Conservation (phyloP, 2,113 vertebrate species). For the Grus americana region DNA sequence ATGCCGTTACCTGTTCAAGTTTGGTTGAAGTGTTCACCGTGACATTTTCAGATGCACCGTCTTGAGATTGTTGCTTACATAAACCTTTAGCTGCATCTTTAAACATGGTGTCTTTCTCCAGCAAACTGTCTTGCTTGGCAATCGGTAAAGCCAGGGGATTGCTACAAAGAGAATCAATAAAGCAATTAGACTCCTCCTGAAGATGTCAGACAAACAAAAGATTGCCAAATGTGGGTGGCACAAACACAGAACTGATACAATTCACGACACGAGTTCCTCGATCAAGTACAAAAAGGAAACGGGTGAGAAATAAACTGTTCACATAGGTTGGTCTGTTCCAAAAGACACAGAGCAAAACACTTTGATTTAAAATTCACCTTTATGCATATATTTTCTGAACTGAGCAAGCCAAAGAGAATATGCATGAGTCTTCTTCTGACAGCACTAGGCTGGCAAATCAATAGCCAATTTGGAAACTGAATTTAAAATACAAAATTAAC, state of each 20-base stretch:
- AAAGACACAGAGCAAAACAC: not conserved
- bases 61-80: slow-evolving; percentile 80
- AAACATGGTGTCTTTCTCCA: slow-evolving; percentile 95
- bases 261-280: not conserved
- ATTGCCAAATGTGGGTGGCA: not conserved
- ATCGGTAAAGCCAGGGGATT: slow-evolving; percentile 84
- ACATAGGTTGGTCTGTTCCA: not conserved
- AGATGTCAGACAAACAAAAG: not conserved
- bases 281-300: not conserved
- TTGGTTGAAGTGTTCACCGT: slow-evolving; percentile 66
- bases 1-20: slow-evolving; percentile 84
- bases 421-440: not conserved
- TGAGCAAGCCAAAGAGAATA: slow-evolving; percentile 12
- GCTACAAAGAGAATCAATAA: slow-evolving; percentile 71
- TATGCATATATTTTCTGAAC: not conserved
- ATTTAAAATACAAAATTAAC: not conserved
- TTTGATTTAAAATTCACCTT: slow-evolving; percentile 31
- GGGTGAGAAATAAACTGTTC: not conserved
- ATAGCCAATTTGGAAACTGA: slow-evolving; percentile 42
- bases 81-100: slow-evolving; percentile 81
- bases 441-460: slow-evolving; percentile 31
- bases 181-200: slow-evolving; percentile 28
- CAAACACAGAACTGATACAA: not conserved
- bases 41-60: slow-evolving; percentile 75
- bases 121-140: slow-evolving; percentile 90